These are phyloP conservation scores for Ambastaia sidthimunki DNA, from an alignment of 2,797 vertebrate species.

Conservation along the genomic window DNA sequence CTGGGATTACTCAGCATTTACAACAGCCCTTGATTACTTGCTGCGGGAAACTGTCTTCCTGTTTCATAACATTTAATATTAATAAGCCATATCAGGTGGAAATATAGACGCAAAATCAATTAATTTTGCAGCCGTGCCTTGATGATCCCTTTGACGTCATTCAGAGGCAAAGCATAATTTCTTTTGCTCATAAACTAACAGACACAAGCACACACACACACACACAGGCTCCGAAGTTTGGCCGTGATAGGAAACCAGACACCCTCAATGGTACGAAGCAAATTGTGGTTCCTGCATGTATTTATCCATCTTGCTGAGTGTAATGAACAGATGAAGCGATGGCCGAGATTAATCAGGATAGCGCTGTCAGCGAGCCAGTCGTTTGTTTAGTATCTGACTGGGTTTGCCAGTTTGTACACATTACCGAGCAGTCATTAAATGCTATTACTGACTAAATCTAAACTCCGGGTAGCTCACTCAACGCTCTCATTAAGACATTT, in stretches of 20 bases:
- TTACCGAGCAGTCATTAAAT: slow-evolving; percentile 45
- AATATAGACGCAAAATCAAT: slow-evolving; percentile 27
- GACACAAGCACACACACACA: background rate
- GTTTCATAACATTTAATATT: slow-evolving; percentile 46
- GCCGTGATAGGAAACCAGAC: slow-evolving; percentile 10
- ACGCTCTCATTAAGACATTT: slow-evolving; percentile 49
- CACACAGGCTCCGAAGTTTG: background rate
- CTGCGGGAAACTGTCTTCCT: slow-evolving; percentile 25
- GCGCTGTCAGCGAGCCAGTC: slow-evolving; percentile 35
- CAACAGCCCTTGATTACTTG: slow-evolving; percentile 35
- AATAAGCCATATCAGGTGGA: slow-evolving; percentile 47
- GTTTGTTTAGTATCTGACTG: slow-evolving; percentile 48
- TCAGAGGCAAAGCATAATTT: slow-evolving; percentile 22
- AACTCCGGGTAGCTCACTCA: slow-evolving; percentile 41
- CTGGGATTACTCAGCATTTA: slow-evolving; percentile 41
- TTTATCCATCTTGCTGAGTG: background rate
- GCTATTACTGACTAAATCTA: slow-evolving; percentile 43
- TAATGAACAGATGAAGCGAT: slow-evolving; percentile 44
- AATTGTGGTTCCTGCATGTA: slow-evolving; percentile 8
- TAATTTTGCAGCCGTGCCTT: slow-evolving; percentile 22
- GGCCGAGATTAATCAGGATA: slow-evolving; percentile 39
- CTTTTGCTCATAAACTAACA: slow-evolving; percentile 33
- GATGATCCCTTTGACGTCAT: slow-evolving; percentile 19
- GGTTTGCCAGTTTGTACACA: slow-evolving; percentile 41
- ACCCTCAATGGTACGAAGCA: background rate